These are phyloP conservation scores for Vanessa tameamea DNA, from an alignment of 1,140 invertebrate species.

Conservation along the genomic window DNA sequence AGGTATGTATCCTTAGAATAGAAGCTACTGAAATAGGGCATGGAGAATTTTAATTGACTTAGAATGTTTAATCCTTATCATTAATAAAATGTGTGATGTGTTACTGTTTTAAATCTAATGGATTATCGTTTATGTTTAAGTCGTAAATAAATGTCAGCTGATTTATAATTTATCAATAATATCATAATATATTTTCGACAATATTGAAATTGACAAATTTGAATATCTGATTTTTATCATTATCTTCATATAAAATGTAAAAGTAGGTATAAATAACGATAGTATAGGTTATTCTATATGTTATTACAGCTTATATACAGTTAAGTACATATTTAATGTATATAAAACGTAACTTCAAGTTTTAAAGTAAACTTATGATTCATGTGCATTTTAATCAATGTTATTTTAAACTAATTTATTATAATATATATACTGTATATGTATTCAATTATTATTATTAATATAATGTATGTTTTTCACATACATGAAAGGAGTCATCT, in stretches of 20 bases:
- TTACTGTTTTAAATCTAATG: conserved; percentile 16
- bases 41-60: background rate
- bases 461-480: too few relatives aligned
- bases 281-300: background rate
- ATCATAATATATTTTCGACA: background rate
- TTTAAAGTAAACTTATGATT: background rate
- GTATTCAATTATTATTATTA: too few relatives aligned
- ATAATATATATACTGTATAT: too few relatives aligned
- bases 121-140: background rate
- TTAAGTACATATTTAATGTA: conserved; percentile 5
- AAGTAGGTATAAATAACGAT: background rate
- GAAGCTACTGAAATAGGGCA: background rate
- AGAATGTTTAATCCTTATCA: conserved; percentile 8
- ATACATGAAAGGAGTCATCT: too few relatives aligned
- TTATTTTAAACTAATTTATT: background rate
- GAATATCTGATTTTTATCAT: background rate
- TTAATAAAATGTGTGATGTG: conserved; percentile 2
- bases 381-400: background rate
- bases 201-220: conserved; percentile 1
- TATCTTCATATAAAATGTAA: background rate
- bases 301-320: background rate
- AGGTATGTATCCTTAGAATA: background rate
- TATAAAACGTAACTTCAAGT: background rate
- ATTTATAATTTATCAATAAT: background rate
- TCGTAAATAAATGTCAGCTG: background rate